Conservation (phyloP, 2,113 vertebrate genomes). For the Laticauda colubrina region DNA sequence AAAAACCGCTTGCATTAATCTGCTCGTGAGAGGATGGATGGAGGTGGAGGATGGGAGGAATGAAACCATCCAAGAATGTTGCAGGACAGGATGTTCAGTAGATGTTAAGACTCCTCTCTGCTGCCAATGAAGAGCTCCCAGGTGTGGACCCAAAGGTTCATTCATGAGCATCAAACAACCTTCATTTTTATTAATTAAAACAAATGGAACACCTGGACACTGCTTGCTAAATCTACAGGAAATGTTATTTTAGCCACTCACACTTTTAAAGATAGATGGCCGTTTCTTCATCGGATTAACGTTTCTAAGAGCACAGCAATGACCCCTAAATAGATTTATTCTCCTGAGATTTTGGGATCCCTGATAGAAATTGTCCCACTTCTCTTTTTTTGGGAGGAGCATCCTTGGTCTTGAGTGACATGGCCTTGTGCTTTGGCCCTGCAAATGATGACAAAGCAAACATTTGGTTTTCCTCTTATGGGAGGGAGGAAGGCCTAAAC, state of each 20-base stretch:
- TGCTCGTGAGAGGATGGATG: conserved; percentile 14
- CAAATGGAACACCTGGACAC: conserved; percentile 44
- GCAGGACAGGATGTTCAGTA: background rate
- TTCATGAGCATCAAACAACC: conserved; percentile 39
- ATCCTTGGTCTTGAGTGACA: conserved; percentile 50
- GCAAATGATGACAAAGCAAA: conserved; percentile 61
- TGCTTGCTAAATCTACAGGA: conserved; percentile 15
- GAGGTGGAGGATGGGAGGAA: background rate
- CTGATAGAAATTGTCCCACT: background rate
- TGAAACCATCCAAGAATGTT: conserved; percentile 25
- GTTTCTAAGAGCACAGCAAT: conserved; percentile 16
- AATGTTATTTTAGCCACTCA: conserved; percentile 31
- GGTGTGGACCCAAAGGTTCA: conserved; percentile 5
- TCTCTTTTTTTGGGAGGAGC: conserved; percentile 36
- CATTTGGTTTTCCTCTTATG: conserved; percentile 52
- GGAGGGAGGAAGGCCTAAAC: conserved; percentile 36
- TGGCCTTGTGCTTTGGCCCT: conserved; percentile 31
- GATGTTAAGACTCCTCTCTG: background rate
- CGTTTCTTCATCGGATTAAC: background rate
- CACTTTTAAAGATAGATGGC: conserved; percentile 15
- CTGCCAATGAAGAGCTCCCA: background rate
- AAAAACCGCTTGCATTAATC: conserved; percentile 47
- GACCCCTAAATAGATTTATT: conserved; percentile 32
- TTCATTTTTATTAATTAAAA: conserved; percentile 50
- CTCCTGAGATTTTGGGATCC: conserved; percentile 1